phyloP scores from a whole-genome alignment of 35 echinoderm and acorn worm genomes.

The Lytechinus variegatus region DNA sequence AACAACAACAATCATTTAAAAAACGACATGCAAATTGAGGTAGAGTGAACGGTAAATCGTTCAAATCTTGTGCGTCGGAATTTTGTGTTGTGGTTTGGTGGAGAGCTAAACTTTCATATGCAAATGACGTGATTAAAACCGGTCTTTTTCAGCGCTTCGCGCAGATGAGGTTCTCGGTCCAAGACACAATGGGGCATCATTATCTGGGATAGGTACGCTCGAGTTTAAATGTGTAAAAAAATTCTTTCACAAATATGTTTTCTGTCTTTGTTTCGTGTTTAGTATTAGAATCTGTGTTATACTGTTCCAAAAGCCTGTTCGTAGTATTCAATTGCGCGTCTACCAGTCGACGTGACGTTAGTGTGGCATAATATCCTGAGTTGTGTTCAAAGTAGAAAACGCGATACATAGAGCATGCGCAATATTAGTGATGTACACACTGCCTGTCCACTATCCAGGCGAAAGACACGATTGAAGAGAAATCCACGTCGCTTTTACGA shows the following conservation, averaged over 20 bases:
- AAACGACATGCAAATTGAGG: not conserved
- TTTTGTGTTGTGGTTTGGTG: not conserved
- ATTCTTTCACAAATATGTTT: not conserved
- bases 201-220: conserved; percentile 45
- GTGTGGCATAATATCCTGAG: too few relatives aligned
- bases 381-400: too few relatives aligned
- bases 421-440: too few relatives aligned
- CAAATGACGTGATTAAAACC: conserved; percentile 50
- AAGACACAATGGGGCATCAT: conserved; percentile 24
- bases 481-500: too few relatives aligned
- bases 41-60: not conserved
- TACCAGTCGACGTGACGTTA: too few relatives aligned
- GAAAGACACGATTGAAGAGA: too few relatives aligned
- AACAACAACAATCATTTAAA: not conserved
- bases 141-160: conserved; percentile 41
- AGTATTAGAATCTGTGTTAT: not conserved
- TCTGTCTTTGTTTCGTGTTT: not conserved
- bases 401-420: too few relatives aligned
- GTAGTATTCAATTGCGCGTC: not conserved
- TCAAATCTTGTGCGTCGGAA: not conserved
- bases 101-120: conserved; percentile 14
- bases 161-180: conserved; percentile 15
- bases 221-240: not conserved
- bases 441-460: too few relatives aligned
- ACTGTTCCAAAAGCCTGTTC: not conserved